Conservation (phyloP, 2,113 vertebrate species). For the Phocoena sinus region DNA sequence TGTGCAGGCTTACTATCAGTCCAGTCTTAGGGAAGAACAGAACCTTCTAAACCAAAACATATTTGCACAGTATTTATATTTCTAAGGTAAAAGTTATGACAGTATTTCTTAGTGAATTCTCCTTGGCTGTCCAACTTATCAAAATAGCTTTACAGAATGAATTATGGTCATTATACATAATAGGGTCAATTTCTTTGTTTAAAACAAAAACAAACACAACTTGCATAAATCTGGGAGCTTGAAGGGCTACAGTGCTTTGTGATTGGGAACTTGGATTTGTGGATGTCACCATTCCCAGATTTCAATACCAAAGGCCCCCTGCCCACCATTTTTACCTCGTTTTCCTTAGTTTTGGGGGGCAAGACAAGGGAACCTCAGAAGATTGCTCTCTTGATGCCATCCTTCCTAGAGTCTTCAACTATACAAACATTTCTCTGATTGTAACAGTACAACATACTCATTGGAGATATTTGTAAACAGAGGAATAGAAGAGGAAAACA, state of each 20-base stretch:
- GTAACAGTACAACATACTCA: background rate
- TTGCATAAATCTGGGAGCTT: background rate
- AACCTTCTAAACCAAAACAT: conserved; percentile 17
- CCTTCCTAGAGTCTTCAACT: background rate
- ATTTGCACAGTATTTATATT: background rate
- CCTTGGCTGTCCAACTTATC: background rate
- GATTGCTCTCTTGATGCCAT: background rate
- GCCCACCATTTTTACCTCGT: background rate
- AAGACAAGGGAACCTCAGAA: background rate
- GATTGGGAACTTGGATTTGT: background rate
- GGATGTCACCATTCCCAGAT: background rate
- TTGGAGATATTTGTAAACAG: background rate
- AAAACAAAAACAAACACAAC: background rate
- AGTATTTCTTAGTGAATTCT: background rate
- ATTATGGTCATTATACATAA: background rate
- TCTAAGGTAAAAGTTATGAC: conserved; percentile 6
- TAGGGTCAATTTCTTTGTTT: background rate
- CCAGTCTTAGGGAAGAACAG: background rate
- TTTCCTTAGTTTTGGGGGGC: background rate
- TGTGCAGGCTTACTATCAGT: background rate
- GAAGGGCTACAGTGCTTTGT: background rate
- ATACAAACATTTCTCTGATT: background rate
- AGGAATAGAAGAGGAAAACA: background rate
- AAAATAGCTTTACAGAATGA: background rate
- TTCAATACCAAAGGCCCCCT: background rate